Percentiles rank a stretch among this genome's conserved stretches.
Evolutionary conservation across 2,797 vertebrate species (phyloP).

Genomic region (Pseudotriccus pelzelni): DNA sequence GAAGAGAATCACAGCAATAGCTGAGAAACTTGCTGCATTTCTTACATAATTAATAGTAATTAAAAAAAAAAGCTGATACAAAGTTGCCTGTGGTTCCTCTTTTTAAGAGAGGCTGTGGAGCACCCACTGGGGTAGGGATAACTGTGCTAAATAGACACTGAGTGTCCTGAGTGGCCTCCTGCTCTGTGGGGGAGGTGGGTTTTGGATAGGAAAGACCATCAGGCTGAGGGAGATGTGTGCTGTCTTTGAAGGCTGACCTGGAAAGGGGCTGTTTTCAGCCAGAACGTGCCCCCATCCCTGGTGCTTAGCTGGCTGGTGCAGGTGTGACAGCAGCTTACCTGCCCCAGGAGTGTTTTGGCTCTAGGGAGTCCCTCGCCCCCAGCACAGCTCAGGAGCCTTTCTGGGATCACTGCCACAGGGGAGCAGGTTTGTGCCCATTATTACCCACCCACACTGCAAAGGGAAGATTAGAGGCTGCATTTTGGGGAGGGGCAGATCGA

Average conservation of each 20-base stretch:
- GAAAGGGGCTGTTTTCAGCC: neutral
- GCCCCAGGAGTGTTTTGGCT: neutral
- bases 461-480: neutral
- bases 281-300: neutral
- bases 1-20: neutral
- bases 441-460: neutral
- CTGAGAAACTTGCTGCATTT: neutral
- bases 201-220: neutral
- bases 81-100: neutral
- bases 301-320: neutral
- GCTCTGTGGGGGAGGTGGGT: too few species aligned
- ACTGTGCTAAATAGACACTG: fast-evolving
- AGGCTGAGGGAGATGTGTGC: fast-evolving
- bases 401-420: neutral
- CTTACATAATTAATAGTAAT: neutral
- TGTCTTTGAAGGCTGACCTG: neutral
- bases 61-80: neutral
- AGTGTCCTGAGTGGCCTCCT: neutral
- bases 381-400: neutral
- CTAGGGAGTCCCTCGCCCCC: neutral
- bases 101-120: neutral
- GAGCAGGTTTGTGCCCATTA: neutral
- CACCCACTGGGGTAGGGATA: neutral
- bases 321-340: neutral
- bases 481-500: neutral